Percentiles rank a stretch among this genome's conserved stretches.
Conservation (phyloP, 2,113 vertebrate genomes). For the Neolamprologus sp. region DNA sequence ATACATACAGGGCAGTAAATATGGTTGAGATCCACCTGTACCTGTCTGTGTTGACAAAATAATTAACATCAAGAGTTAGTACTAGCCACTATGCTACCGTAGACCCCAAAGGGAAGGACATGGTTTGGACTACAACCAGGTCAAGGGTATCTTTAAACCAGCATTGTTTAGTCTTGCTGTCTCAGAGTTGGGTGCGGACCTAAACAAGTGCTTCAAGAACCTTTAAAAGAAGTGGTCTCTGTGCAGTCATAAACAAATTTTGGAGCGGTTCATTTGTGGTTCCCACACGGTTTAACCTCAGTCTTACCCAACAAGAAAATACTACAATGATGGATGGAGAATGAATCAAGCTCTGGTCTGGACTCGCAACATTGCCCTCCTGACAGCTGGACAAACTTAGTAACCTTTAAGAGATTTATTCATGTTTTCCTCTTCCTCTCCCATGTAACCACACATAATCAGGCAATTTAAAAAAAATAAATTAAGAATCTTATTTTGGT, state of each 20-base stretch:
- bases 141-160: neutral
- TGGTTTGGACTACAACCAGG: neutral
- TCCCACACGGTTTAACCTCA: neutral
- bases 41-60: neutral
- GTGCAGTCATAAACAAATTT: neutral
- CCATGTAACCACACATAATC: neutral
- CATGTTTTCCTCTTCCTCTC: neutral
- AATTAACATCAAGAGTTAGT: neutral
- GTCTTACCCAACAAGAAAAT: neutral
- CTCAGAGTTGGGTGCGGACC: neutral
- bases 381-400: neutral
- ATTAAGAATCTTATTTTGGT: neutral
- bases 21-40: neutral
- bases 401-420: neutral
- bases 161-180: neutral
- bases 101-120: neutral
- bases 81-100: neutral
- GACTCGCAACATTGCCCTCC: neutral
- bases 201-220: neutral
- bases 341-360: neutral
- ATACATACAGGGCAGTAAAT: neutral
- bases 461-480: neutral
- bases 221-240: neutral
- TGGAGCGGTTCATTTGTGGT: neutral
- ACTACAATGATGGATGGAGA: neutral